Percentiles rank a stretch among this genome's conserved stretches.
phyloP scores from a whole-genome alignment of 2,888 invertebrate species.

The Drosophila anceps region DNA sequence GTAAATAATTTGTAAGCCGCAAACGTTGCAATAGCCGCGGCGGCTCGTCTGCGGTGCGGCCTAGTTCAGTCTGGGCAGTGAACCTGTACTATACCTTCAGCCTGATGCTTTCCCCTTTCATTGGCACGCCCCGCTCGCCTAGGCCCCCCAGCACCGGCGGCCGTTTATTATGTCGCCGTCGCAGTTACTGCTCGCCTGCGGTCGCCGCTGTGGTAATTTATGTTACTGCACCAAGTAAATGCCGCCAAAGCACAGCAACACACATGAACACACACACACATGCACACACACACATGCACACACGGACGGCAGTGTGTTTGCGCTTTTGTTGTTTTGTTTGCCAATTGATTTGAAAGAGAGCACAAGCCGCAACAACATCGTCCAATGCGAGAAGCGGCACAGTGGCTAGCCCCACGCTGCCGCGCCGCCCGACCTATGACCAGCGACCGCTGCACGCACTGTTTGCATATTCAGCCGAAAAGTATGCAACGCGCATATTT shows the following conservation, averaged over 20 bases:
- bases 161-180: constrained; percentile 56
- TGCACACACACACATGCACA: background rate
- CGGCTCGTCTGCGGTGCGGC: constrained; percentile 56
- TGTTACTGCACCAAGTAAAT: constrained; percentile 80
- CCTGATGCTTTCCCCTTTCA: background rate
- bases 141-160: background rate
- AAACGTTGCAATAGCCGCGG: constrained; percentile 69
- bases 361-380: constrained; percentile 53
- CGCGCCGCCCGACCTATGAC: background rate
- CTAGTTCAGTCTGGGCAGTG: background rate
- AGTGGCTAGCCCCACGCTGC: constrained; percentile 34
- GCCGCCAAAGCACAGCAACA: constrained; percentile 68
- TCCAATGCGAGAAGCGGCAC: constrained; percentile 7
- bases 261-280: constrained; percentile 22
- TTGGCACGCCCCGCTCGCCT: background rate
- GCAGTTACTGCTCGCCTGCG: constrained; percentile 56
- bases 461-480: constrained; percentile 59
- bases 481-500: constrained; percentile 70
- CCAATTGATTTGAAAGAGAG: constrained; percentile 74
- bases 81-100: background rate
- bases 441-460: constrained; percentile 42
- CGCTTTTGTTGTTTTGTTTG: constrained; percentile 75
- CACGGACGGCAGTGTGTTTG: constrained; percentile 58
- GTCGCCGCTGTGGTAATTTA: constrained; percentile 75
- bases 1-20: constrained; percentile 82